phyloP scores from a whole-genome alignment of 2,888 invertebrate genomes.

The Ischnus inquisitorius region DNA sequence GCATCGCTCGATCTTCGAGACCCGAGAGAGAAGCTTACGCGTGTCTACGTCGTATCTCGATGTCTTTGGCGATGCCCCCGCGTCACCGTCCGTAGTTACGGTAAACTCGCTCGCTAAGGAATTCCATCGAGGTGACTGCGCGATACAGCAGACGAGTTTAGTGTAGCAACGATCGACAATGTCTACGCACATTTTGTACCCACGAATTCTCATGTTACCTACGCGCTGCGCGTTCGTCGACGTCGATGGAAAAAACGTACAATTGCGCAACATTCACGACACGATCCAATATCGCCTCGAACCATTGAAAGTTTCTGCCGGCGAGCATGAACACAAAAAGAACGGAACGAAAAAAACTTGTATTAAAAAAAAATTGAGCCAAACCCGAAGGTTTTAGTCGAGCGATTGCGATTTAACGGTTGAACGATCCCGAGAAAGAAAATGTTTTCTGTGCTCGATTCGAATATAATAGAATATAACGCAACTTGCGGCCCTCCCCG shows the following conservation, averaged over 20 bases:
- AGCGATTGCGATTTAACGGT: conserved; percentile 42
- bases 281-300: conserved; percentile 19
- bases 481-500: neutral
- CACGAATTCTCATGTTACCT: conserved; percentile 37
- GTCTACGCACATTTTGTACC: conserved; percentile 36
- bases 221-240: neutral
- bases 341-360: neutral
- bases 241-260: neutral
- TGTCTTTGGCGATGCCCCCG: conserved; percentile 6
- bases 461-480: conserved; percentile 31
- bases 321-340: neutral
- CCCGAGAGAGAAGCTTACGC: conserved; percentile 7
- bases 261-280: conserved; percentile 12
- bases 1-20: conserved; percentile 21
- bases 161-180: conserved; percentile 36
- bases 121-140: conserved; percentile 75
- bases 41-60: neutral
- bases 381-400: conserved; percentile 13
- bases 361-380: conserved; percentile 9
- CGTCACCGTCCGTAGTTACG: conserved; percentile 25
- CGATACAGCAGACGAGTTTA: conserved; percentile 19
- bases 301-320: neutral
- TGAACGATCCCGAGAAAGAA: conserved; percentile 47
- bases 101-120: conserved; percentile 68
- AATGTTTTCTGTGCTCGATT: conserved; percentile 9